Base-by-base conservation (phyloP, 2,888 invertebrate genomes). In the Ormyrus nitidulus region DNA sequence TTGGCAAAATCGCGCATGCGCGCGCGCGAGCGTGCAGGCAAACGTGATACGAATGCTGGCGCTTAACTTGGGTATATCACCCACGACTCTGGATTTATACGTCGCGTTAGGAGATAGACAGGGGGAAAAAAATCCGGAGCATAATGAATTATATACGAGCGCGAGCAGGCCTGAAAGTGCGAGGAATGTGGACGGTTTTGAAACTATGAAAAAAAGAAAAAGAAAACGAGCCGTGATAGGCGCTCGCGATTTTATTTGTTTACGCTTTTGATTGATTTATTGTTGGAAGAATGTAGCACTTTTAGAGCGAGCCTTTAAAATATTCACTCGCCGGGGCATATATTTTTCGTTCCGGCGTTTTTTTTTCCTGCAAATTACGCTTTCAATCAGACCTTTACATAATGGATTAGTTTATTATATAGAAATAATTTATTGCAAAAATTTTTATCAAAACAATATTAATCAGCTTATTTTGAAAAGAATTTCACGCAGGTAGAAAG, bases 231-330 rank as follows among this genome's bases (percentile, higher is more conserved):
- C 34, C 34, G 34, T 1, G 34, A 34, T 34, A 34, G 34, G 34
- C 34, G 34, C 34, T 34, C 34, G 34, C 58, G 10, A n/a, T 51
- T 34, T 48, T 58, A 44, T 66, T 74, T 65, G 56, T 46, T 54
- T 46, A 46, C n/a, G 44, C 9, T 65, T 73, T 49, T 58, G 11
- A 65, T 74, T 74, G 65, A 74, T 66, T 74, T 74, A 74, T 34
- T 34, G 34, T 61, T 44, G n/a, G 34, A 34, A 34, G 34, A 34
- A 34, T 34, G 34, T 34, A 34, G 34, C 34, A 34, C 34, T 34
- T 34, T 34, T 34, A 34, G 34, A 34, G 34, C 34, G 34, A 34
- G 34, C 34, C 34, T 34, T 34, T 34, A 34, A 4, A 34, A 34
- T 34, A 34, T 34, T 34, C 34, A 34, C 49, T 44, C 51, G 34